Evolutionary conservation across 2,888 invertebrate genomes (phyloP).

Genomic region (Sabatieria punctata): DNA sequence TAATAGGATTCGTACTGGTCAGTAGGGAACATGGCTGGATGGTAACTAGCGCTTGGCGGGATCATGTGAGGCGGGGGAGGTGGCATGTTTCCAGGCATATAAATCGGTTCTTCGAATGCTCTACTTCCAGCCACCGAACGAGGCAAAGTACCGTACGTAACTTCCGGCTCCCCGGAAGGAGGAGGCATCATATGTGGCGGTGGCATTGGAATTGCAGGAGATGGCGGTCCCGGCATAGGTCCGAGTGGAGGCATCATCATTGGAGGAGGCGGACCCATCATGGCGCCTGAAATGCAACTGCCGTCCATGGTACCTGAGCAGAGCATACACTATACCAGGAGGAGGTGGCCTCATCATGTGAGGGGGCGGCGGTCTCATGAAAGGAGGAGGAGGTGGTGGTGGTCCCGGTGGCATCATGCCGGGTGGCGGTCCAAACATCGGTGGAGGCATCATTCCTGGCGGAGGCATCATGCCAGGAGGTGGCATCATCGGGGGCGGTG

Average conservation of each 20-base stretch:
- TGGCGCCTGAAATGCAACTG: no score
- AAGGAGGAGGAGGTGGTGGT: background rate
- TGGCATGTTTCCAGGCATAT: background rate
- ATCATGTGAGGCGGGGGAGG: background rate
- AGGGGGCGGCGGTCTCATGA: background rate
- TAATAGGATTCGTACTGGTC: constrained; percentile 26
- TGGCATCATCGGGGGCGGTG: background rate
- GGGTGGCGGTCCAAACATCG: constrained; percentile 2
- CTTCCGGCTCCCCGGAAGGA: constrained; percentile 31
- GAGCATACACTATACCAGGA: no score
- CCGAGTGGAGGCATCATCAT: no score
- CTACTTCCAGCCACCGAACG: no score
- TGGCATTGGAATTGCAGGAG: constrained; percentile 6
- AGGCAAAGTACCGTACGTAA: no score
- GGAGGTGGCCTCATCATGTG: constrained; percentile 9
- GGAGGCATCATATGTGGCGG: constrained; percentile 13
- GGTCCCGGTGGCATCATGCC: constrained; percentile 5
- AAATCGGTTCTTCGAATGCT: no score
- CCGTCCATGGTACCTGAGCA: no score
- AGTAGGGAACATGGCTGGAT: background rate
- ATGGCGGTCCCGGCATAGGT: no score
- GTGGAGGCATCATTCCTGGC: constrained; percentile 11
- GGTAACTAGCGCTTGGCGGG: background rate
- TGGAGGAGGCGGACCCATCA: no score
- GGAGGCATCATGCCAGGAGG: constrained; percentile 4